Conservation (phyloP, 2,797 vertebrate species). For the Sternotherus odoratus region DNA sequence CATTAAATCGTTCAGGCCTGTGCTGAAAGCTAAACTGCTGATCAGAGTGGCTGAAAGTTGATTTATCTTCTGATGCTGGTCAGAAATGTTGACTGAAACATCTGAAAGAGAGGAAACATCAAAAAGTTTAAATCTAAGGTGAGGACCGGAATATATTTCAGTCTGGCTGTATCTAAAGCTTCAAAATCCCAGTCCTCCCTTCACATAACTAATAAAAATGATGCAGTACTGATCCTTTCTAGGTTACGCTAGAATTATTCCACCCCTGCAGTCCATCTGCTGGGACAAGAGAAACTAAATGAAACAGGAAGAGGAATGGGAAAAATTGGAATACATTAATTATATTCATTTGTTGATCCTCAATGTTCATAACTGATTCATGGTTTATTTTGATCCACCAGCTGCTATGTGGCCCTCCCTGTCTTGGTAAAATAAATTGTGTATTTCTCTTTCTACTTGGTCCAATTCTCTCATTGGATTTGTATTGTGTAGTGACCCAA, state of each 20-base stretch:
- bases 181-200: background rate
- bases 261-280: background rate
- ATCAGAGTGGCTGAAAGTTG: background rate
- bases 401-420: too few species aligned
- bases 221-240: constrained; percentile 6
- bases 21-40: background rate
- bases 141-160: background rate
- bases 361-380: too few species aligned
- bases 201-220: background rate
- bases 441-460: background rate
- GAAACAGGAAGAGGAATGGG: background rate
- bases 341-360: too few species aligned
- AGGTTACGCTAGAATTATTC: background rate
- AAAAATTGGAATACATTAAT: too few species aligned
- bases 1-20: background rate
- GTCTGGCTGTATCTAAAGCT: background rate
- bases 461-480: background rate
- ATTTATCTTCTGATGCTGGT: background rate
- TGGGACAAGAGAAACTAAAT: constrained; percentile 6
- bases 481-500: background rate
- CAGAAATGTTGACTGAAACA: background rate
- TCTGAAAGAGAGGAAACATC: background rate
- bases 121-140: background rate
- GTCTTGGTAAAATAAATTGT: background rate
- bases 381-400: too few species aligned